Percentiles rank a stretch among this genome's conserved stretches.
Evolutionary conservation across 2,888 invertebrate genomes (phyloP).

Genomic region (Tachina fera): DNA sequence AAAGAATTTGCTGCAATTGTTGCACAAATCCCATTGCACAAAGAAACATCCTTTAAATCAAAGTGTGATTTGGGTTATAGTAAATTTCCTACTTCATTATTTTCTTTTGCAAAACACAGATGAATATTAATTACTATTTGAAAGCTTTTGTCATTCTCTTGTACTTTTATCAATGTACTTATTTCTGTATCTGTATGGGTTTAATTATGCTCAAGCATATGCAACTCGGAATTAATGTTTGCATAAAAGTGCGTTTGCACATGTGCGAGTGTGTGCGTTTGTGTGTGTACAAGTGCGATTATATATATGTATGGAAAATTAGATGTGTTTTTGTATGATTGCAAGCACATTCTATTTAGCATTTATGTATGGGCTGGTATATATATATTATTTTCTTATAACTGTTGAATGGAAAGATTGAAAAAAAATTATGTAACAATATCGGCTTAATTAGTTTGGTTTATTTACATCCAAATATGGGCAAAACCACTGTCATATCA

Average conservation of each 20-base stretch:
- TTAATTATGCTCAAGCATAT: conserved; percentile 14
- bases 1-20: too few species aligned
- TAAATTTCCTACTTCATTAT: conserved; percentile 65
- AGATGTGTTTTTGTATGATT: neutral
- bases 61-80: neutral
- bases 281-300: neutral
- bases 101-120: conserved; percentile 74
- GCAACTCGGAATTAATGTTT: neutral
- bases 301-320: neutral
- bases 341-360: neutral
- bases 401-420: too few species aligned
- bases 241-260: neutral
- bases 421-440: neutral
- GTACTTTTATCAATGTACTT: conserved; percentile 1
- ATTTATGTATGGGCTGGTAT: neutral
- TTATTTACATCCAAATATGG: conserved; percentile 4
- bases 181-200: neutral
- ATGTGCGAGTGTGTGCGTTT: too few species aligned
- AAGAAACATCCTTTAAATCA: neutral
- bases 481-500: conserved; percentile 1
- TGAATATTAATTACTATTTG: conserved; percentile 82
- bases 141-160: conserved; percentile 79
- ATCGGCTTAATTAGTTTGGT: conserved; percentile 21
- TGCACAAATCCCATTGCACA: too few species aligned
- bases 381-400: neutral